Base-by-base conservation (phyloP, 2,113 vertebrate species). In the Perca schrenkii region DNA sequence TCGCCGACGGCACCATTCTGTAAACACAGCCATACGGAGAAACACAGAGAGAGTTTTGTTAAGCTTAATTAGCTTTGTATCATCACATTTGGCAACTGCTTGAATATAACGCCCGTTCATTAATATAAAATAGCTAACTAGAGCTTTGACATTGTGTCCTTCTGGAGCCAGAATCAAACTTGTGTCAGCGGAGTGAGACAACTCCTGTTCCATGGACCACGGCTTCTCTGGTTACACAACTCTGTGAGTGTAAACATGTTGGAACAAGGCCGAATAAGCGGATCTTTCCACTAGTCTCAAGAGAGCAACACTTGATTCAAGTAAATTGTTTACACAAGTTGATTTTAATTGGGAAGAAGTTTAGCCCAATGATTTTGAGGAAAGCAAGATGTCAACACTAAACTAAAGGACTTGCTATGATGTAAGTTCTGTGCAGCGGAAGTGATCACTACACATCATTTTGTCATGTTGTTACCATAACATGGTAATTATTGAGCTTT, bases 241-340 rank as follows among this genome's bases (percentile, higher is more conserved):
- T 52, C 47, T 36, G 31, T 22, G 28, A 31, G 58, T 56, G 28
- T 74, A 79, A 85, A 89, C 65, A 76, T 60, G 25, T 65, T 75
- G 19, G 79, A 82, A 76, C 16, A 40, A 63, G 47, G 54, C 71
- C 63, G 68, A 70, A 76, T 50, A 77, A 82, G 62, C 58, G 54
- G 25, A 82, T 79, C 46, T 71, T 34, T 78, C 74, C 63, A 54
- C 62, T 14, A 6, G 66, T 74, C 75, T 82, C 71, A 56, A 64
- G 62, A 79, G 74, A 80, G 56, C 36, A 16, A 54, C 71, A 81
- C 71, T 81, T 69, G 49, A 76, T 71, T 74, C 21, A 8, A 56
- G 49, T 70, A 79, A 85, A 87, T 46, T 2, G 34, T 82, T 77
- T 74, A 81, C 43, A 83, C 60, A 43, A 76, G 46, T 43, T 58